These are phyloP conservation scores for Ectemnius continuus DNA, from an alignment of 2,888 invertebrate species.

Conservation along the genomic window DNA sequence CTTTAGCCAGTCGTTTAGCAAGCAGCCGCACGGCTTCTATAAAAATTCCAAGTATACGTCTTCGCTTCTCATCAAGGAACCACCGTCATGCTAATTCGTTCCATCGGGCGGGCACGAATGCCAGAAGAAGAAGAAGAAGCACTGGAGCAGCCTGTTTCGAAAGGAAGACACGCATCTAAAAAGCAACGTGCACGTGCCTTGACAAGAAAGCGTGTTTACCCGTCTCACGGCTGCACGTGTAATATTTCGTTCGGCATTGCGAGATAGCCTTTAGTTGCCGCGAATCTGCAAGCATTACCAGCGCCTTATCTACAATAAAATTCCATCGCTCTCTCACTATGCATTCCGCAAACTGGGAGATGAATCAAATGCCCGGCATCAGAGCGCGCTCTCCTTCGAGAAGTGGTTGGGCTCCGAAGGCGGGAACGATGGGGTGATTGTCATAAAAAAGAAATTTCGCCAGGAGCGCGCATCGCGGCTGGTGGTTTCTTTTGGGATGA, in stretches of 20 bases:
- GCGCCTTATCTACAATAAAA: background rate
- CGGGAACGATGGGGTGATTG: slow-evolving; percentile 16
- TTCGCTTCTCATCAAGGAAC: too few relatives aligned
- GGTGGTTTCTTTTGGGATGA: slow-evolving; percentile 47
- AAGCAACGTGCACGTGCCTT: too few relatives aligned
- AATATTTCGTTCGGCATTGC: too few relatives aligned
- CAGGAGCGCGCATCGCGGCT: slow-evolving; percentile 32
- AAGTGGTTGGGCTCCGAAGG: background rate
- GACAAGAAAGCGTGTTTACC: too few relatives aligned
- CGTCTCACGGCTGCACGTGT: too few relatives aligned
- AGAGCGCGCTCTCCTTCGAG: background rate
- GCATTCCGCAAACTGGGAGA: background rate
- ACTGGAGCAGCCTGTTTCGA: background rate
- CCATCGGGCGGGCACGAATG: too few relatives aligned
- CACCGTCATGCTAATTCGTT: too few relatives aligned
- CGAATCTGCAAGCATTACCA: background rate
- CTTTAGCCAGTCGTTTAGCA: too few relatives aligned
- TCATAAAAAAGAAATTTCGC: slow-evolving; percentile 30
- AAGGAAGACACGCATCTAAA: slow-evolving; percentile 2
- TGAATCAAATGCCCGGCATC: background rate
- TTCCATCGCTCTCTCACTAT: background rate
- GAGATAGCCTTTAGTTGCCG: too few relatives aligned
- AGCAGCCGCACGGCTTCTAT: too few relatives aligned
- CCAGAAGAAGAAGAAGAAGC: background rate
- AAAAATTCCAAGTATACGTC: too few relatives aligned